Base-by-base conservation (phyloP, 2,113 vertebrate species). In the Fulica atra region DNA sequence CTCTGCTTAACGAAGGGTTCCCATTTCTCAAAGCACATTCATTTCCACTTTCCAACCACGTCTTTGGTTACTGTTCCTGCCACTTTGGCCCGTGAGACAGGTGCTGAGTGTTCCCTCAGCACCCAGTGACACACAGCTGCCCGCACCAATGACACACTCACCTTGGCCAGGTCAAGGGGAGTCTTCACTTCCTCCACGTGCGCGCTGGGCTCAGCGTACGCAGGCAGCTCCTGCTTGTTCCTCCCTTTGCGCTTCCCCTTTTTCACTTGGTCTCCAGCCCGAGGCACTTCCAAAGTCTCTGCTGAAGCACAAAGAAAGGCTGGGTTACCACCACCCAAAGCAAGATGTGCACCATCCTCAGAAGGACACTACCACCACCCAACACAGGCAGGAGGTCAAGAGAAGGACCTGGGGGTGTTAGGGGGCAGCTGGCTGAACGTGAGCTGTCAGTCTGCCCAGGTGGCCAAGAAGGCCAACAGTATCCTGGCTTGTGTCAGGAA, bases 141-240 rank as follows among this genome's bases (percentile, higher is more conserved):
- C 54, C 59, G 13, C 17, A 7, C 1, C 0, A 1, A 23, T 17
- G 25, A 6, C 38, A n/a, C 9, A 31, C 97, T 96, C 79, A 99
- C 99, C 98, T 99, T 99, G 88, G 98, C 98, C 92, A 99, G 96
- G 96, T 99, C 99, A 5, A 99, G 98, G 3, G 99, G 99, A 24
- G 99, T 99, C 98, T 99, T 99, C 14, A 99, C 99, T 11, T 96
- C 86, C 70, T 99, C 99, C 14, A 95, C 51, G 1, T 94, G 98
- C 2, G 96, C 78, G 2, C 98, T 98, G 9, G 92, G 88, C 93
- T 98, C 98, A 26, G 96, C 70, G 6, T 97, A 89, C 0, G 88
- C 81, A 50, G 95, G 65, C 2, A 93, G 38, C 90, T 99, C 99
- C 94, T 99, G 99, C 95, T 98, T 99, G 94, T 99, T 99, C 83